These are phyloP conservation scores for Dunckerocampus dactyliophorus DNA, from an alignment of 2,113 vertebrate genomes.

Conservation along the genomic window DNA sequence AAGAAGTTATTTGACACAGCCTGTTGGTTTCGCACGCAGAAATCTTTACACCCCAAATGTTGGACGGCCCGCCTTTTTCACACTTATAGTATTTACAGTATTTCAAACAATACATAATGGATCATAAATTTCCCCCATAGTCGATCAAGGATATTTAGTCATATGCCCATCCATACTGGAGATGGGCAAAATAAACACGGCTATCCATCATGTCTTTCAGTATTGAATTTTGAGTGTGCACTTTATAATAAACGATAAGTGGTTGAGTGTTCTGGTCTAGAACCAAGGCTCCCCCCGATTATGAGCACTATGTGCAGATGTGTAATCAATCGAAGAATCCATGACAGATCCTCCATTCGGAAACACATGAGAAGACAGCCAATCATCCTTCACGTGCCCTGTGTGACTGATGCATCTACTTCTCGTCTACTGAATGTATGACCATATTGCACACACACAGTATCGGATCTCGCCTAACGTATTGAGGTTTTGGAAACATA, in stretches of 20 bases:
- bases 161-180: not conserved
- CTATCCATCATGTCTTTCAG: slow-evolving; percentile 26
- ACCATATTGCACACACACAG: slow-evolving; percentile 47
- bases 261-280: slow-evolving; percentile 50
- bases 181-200: not conserved
- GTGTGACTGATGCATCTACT: slow-evolving; percentile 61
- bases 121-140: no score
- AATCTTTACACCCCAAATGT: no score
- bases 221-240: slow-evolving; percentile 40
- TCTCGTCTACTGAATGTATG: slow-evolving; percentile 52
- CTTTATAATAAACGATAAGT: slow-evolving; percentile 49
- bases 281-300: slow-evolving; percentile 42
- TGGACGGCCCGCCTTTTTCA: no score
- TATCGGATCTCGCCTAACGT: slow-evolving; percentile 52
- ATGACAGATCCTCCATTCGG: slow-evolving; percentile 58
- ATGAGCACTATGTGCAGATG: slow-evolving; percentile 41
- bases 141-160: not conserved
- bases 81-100: no score
- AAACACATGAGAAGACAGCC: slow-evolving; percentile 51
- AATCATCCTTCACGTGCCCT: slow-evolving; percentile 62
- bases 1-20: no score
- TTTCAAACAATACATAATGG: no score
- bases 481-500: slow-evolving; percentile 61
- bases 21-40: no score
- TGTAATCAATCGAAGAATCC: slow-evolving; percentile 66